Percentiles rank a stretch among this genome's conserved stretches.
phyloP scores from a whole-genome alignment of 1,140 invertebrate species.

The Tenebrio molitor region DNA sequence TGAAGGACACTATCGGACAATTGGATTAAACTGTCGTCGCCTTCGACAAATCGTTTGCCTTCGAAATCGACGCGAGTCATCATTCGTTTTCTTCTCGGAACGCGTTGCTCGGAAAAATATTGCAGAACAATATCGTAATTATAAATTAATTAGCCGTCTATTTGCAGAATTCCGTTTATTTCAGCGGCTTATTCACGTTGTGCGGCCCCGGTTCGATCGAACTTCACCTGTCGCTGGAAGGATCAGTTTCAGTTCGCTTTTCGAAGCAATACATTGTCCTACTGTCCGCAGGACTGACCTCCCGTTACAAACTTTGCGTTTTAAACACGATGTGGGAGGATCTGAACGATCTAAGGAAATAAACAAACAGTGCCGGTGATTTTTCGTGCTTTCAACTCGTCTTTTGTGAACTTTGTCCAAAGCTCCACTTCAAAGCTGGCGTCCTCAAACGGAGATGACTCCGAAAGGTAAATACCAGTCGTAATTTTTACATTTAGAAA shows the following conservation, averaged over 20 bases:
- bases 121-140: constrained; percentile 1
- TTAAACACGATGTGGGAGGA: constrained; percentile 2
- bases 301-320: neutral
- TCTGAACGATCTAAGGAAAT: neutral
- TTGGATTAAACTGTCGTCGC: neutral
- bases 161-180: constrained; percentile 28
- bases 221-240: constrained; percentile 34
- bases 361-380: constrained; percentile 3
- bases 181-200: constrained; percentile 25
- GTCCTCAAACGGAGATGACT: constrained; percentile 7
- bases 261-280: constrained; percentile 28
- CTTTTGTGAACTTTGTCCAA: neutral
- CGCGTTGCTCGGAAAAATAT: neutral
- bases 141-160: constrained; percentile 24
- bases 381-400: constrained; percentile 1
- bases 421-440: constrained; percentile 5
- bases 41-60: too few relatives aligned
- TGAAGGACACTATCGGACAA: constrained; percentile 3
- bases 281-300: constrained; percentile 7
- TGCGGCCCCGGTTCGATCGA: constrained; percentile 27
- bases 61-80: too few relatives aligned
- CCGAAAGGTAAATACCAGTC: constrained; percentile 21
- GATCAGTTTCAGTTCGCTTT: constrained; percentile 20
- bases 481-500: too few relatives aligned
- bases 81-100: too few relatives aligned